Conservation (phyloP, 2,888 invertebrate genomes). For the Ditula angustiorana region DNA sequence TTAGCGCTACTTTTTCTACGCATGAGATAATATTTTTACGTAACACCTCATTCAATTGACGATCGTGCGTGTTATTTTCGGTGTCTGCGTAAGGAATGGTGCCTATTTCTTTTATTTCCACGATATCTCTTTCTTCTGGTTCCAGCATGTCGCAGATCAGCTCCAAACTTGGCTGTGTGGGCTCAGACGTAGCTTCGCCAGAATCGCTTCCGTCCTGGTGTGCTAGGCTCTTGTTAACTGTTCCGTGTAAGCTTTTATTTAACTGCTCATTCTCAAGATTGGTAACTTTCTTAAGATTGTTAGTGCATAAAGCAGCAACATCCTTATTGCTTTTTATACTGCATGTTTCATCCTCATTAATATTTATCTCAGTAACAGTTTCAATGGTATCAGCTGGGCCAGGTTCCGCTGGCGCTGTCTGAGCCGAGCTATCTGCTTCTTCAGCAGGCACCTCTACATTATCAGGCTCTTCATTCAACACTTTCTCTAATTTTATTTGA, state of each 20-base stretch:
- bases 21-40: conserved; percentile 77
- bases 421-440: conserved; percentile 50
- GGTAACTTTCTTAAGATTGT: conserved; percentile 74
- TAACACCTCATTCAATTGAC: conserved; percentile 68
- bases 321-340: conserved; percentile 61
- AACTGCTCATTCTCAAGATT: conserved; percentile 80
- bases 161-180: conserved; percentile 38
- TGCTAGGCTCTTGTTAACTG: conserved; percentile 54
- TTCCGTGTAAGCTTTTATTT: conserved; percentile 70
- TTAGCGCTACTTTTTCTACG: conserved; percentile 76
- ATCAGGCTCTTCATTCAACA: conserved; percentile 76
- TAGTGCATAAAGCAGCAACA: conserved; percentile 51
- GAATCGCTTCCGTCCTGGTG: conserved; percentile 49
- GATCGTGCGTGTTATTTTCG: conserved; percentile 61
- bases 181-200: conserved; percentile 41
- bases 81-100: conserved; percentile 48
- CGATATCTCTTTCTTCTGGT: conserved; percentile 38
- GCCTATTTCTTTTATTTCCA: conserved; percentile 60
- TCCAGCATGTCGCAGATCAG: conserved; percentile 7
- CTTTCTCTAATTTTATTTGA: conserved; percentile 87
- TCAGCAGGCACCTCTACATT: conserved; percentile 70
- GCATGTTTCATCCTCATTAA: conserved; percentile 53
- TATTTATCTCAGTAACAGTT: conserved; percentile 43
- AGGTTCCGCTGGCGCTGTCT: conserved; percentile 43
- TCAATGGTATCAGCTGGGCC: conserved; percentile 45